A percentile compares a stretch with the other conserved stretches of the same genome.
Evolutionary conservation across 2,888 invertebrate genomes (phyloP).

Genomic region (Patella caerulea): DNA sequence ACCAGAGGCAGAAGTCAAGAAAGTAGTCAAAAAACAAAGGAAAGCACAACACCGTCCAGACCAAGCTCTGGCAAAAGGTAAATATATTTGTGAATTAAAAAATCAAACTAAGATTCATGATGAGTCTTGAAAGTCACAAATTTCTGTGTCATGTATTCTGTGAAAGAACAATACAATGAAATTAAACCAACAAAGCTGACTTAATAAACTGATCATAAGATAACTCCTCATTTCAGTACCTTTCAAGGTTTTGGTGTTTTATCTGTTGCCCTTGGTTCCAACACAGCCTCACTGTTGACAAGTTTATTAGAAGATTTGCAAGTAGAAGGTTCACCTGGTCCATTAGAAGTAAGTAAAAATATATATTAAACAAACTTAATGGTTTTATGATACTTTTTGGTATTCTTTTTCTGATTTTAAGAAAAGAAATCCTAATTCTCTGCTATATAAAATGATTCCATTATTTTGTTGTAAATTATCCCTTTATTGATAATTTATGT

Average conservation of each 20-base stretch:
- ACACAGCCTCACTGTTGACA: slow-evolving; percentile 84
- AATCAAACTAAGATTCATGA: neutral
- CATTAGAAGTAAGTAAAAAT: slow-evolving; percentile 30
- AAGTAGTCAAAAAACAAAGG: slow-evolving; percentile 36
- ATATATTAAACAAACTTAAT: too few relatives aligned
- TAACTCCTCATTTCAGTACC: slow-evolving; percentile 70
- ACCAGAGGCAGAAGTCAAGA: slow-evolving; percentile 36
- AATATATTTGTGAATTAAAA: neutral
- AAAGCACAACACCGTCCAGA: slow-evolving; percentile 41
- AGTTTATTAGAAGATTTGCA: slow-evolving; percentile 84
- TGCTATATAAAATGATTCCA: too few relatives aligned
- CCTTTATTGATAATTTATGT: too few relatives aligned
- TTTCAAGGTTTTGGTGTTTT: slow-evolving; percentile 91
- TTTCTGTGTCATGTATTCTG: too few relatives aligned
- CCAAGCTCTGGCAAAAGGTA: slow-evolving; percentile 58
- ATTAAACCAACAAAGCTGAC: too few relatives aligned
- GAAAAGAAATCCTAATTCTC: too few relatives aligned
- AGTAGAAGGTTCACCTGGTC: slow-evolving; percentile 74
- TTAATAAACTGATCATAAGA: too few relatives aligned
- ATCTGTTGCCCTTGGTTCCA: slow-evolving; percentile 89
- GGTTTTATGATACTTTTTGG: too few relatives aligned
- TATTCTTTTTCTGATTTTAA: too few relatives aligned
- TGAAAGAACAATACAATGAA: too few relatives aligned
- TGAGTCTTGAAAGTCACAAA: neutral
- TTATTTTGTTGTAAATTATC: too few relatives aligned